These are phyloP conservation scores for Amblyteles armatorius DNA, from an alignment of 2,888 invertebrate genomes.

Conservation along the genomic window DNA sequence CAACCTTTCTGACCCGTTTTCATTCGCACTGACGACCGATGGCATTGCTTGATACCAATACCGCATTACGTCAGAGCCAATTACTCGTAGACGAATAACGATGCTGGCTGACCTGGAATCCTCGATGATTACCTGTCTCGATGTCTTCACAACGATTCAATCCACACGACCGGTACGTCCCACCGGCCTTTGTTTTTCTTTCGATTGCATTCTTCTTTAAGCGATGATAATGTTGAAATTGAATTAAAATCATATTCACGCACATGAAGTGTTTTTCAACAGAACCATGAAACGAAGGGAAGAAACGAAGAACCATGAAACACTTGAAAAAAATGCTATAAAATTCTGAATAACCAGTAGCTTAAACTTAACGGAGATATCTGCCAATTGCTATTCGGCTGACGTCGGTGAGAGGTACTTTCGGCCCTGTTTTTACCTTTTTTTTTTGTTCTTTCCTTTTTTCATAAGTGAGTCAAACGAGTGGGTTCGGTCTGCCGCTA, in stretches of 20 bases:
- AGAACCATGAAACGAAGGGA: too few relatives aligned
- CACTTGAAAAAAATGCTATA: neutral
- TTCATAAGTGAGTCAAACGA: conserved; percentile 54
- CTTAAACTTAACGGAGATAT: conserved; percentile 6
- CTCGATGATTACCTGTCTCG: neutral
- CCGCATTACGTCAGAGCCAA: conserved; percentile 50
- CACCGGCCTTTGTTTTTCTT: neutral
- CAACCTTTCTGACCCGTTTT: conserved; percentile 15
- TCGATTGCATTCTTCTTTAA: too few relatives aligned
- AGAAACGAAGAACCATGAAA: too few relatives aligned
- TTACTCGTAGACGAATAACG: conserved; percentile 58
- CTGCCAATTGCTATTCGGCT: conserved; percentile 42
- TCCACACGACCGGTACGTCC: conserved; percentile 3
- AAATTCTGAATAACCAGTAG: neutral
- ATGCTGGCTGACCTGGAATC: conserved; percentile 47
- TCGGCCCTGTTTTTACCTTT: conserved; percentile 28
- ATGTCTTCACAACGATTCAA: conserved; percentile 1
- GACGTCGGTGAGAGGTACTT: conserved; percentile 36
- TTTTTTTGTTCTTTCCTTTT: conserved; percentile 15
- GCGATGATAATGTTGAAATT: too few relatives aligned
- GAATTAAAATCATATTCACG: too few relatives aligned
- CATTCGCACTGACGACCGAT: conserved; percentile 23
- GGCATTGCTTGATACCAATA: conserved; percentile 32
- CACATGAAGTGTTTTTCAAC: too few relatives aligned
- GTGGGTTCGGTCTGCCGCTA: conserved; percentile 49